phyloP scores from a whole-genome alignment of 2,888 invertebrate species.

The Blomia tropicalis region DNA sequence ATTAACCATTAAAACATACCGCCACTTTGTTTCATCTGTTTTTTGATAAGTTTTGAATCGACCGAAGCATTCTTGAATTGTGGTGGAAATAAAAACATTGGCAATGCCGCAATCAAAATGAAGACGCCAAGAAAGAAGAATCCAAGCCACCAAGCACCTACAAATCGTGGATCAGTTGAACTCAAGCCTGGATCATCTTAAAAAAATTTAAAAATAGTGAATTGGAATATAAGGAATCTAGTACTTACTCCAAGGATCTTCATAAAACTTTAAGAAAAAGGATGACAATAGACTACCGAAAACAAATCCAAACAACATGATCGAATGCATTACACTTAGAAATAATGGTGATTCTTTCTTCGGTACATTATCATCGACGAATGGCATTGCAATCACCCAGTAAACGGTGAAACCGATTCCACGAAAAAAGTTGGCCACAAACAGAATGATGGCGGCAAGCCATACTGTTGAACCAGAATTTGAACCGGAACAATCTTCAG shows the following conservation, averaged over 20 bases:
- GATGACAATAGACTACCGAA: neutral
- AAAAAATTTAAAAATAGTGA: neutral
- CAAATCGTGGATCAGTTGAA: neutral
- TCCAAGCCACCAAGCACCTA: neutral
- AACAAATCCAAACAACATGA: neutral
- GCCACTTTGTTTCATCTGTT: neutral
- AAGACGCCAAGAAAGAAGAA: neutral
- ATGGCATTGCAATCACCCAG: constrained; percentile 26
- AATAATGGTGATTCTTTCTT: constrained; percentile 29
- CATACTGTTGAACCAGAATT: constrained; percentile 9
- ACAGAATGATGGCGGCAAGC: constrained; percentile 26
- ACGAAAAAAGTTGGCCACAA: constrained; percentile 27
- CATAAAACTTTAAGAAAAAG: neutral
- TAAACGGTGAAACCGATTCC: constrained; percentile 28
- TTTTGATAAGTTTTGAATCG: neutral
- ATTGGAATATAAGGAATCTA: neutral
- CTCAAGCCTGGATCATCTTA: neutral
- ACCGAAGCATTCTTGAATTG: neutral
- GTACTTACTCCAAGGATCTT: neutral
- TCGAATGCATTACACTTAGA: constrained; percentile 23
- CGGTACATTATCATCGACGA: constrained; percentile 28
- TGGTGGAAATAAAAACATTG: neutral
- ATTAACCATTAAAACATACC: too few species aligned
- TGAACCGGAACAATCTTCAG: neutral
- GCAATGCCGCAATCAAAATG: neutral